Conservation (phyloP, 2,888 invertebrate species). For the Drosophila putrida region DNA sequence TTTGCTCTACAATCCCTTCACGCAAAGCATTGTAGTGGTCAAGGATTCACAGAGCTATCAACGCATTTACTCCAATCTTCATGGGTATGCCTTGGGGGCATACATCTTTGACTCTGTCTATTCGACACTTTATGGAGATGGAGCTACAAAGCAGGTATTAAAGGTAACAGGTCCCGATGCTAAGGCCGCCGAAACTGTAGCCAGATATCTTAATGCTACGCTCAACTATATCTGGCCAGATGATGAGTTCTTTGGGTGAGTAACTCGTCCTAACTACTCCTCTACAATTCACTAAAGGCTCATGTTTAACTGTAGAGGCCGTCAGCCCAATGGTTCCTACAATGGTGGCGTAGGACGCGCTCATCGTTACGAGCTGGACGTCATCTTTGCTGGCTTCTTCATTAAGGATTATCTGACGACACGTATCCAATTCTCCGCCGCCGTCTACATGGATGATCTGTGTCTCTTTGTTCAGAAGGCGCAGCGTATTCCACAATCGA, state of each 20-base stretch:
- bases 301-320: constrained; percentile 66
- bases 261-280: neutral
- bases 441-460: constrained; percentile 84
- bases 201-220: constrained; percentile 78
- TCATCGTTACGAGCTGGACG: constrained; percentile 82
- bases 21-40: constrained; percentile 7
- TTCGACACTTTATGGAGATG: constrained; percentile 66
- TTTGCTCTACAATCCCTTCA: constrained; percentile 80
- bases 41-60: constrained; percentile 36
- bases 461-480: constrained; percentile 85
- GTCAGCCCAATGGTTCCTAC: constrained; percentile 81
- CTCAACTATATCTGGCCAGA: constrained; percentile 75
- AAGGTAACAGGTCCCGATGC: constrained; percentile 80
- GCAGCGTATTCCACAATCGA: constrained; percentile 83
- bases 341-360: constrained; percentile 84
- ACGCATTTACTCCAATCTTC: constrained; percentile 67
- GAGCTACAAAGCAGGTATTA: constrained; percentile 35
- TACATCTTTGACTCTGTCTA: constrained; percentile 84
- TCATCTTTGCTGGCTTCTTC: constrained; percentile 84
- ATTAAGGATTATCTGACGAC: constrained; percentile 85
- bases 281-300: neutral
- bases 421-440: constrained; percentile 83
- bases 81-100: constrained; percentile 81
- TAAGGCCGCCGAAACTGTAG: constrained; percentile 74
- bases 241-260: constrained; percentile 82